Evolutionary conservation across 2,888 invertebrate genomes (phyloP), one percentile per base, ranked within the genome.

Genomic region (Acrobasis suavella): DNA sequence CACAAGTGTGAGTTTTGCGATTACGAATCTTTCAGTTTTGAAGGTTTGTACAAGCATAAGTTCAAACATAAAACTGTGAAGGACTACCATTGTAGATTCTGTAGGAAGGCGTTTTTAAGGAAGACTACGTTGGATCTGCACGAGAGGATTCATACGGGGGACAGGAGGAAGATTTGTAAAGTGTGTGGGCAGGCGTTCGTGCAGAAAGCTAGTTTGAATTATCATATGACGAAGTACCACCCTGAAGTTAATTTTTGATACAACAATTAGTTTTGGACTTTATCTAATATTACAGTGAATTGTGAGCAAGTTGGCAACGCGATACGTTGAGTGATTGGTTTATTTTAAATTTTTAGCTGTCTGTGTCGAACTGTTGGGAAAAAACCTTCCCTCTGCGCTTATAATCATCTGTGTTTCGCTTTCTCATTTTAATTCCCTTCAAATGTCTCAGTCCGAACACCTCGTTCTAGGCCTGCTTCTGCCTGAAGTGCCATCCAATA

Each of bases 191-290:
- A 91, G 63, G 87, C 89, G 49, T 93, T 91, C 63, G 90, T 90
- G 0, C 90, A 91, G 67, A 91, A 91, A 67, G 87, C 91, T 0
- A 91, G 91, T 64, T 69, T 89, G 64, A 91, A 91, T 65, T 91
- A 89, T 66, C 90, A 91, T 49, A 90, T 91, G 91, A 72, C 81
- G 0, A 92, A 89, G 52, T 85, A 90, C 60, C 91, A 91, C 65
- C 90, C 91, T 0, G 85, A 78, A n/a, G 87, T 88, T 0, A 82
- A 82, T 49, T 90, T 78, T 72, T 88, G 55, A 46, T 32, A 8
- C 32, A 7, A 5, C 7, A 32, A 32, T 32, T 32, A 32, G 2
- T 32, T 32, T 32, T 8, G 32, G 32, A 32, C 32, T 32, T 2
- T 32, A 8, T 3, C n/a, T 22, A 22, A 22, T 22, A 22, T 22